These are phyloP conservation scores for Nebria salina DNA, from an alignment of 2,888 invertebrate species.

Conservation along the genomic window DNA sequence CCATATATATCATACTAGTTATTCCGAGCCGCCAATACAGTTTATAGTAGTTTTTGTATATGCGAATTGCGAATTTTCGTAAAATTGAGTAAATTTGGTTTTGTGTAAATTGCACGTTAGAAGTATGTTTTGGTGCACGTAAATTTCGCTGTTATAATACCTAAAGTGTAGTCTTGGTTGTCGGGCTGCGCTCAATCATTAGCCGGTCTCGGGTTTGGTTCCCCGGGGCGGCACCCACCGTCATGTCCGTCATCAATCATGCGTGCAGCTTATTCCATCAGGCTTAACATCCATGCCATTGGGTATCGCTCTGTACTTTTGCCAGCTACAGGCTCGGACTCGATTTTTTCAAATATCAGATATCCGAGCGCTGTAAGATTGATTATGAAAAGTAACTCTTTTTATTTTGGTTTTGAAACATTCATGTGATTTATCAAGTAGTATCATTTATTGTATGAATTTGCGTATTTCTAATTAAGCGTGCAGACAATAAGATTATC, in stretches of 20 bases:
- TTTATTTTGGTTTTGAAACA: neutral
- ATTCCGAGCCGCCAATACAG: no score
- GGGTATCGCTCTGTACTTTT: neutral
- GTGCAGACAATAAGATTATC: no score
- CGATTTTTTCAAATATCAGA: neutral
- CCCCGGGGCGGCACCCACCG: slow-evolving; percentile 31
- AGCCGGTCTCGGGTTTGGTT: slow-evolving; percentile 27
- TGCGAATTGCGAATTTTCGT: no score
- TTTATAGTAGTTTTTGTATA: no score
- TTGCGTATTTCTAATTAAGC: no score
- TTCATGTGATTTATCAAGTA: no score
- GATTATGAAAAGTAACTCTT: neutral
- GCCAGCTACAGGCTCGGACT: neutral
- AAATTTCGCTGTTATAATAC: neutral
- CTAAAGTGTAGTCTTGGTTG: neutral
- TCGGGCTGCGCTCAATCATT: slow-evolving; percentile 15
- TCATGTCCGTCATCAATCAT: slow-evolving; percentile 32
- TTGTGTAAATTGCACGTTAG: no score
- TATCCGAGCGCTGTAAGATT: neutral
- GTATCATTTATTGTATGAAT: no score
- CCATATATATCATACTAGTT: neutral
- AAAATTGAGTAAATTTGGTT: no score
- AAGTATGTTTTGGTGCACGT: no score
- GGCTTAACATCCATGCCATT: slow-evolving; percentile 24
- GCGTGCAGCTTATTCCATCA: slow-evolving; percentile 38